Evolutionary conservation across 2,113 vertebrate genomes (phyloP).

Genomic region (Coryphaenoides rupestris): DNA sequence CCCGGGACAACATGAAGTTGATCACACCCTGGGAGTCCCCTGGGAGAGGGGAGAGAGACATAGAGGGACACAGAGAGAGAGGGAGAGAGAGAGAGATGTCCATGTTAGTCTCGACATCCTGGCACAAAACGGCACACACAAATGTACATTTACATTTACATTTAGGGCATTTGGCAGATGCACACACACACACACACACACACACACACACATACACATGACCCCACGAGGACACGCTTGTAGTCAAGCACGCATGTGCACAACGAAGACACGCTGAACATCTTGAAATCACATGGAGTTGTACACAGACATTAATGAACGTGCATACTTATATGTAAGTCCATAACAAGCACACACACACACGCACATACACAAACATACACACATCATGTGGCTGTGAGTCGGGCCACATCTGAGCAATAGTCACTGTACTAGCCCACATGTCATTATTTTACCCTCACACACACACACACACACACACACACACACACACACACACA

Average conservation of each 20-base stretch:
- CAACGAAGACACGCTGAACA: neutral
- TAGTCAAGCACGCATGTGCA: too few relatives aligned
- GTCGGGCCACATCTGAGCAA: conserved; percentile 31
- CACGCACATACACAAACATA: conserved; percentile 3
- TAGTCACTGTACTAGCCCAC: conserved; percentile 14
- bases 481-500: conserved; percentile 25
- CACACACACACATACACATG: too few relatives aligned
- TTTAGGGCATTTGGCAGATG: too few relatives aligned
- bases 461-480: conserved; percentile 18
- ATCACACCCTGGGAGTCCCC: conserved; percentile 77
- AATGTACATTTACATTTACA: too few relatives aligned
- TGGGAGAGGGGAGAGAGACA: conserved; percentile 50
- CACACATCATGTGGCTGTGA: neutral
- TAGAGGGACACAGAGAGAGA: neutral
- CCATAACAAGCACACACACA: neutral
- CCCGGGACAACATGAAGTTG: conserved; percentile 91
- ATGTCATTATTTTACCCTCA: conserved; percentile 20
- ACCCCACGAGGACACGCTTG: too few relatives aligned
- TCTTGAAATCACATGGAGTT: too few relatives aligned
- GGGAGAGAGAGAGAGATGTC: neutral
- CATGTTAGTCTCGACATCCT: neutral
- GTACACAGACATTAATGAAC: too few relatives aligned
- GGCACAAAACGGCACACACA: too few relatives aligned
- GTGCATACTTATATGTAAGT: neutral
- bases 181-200: too few relatives aligned